Evolutionary conservation across 2,113 vertebrate genomes (phyloP).

Genomic region (Gymnarchus niloticus): DNA sequence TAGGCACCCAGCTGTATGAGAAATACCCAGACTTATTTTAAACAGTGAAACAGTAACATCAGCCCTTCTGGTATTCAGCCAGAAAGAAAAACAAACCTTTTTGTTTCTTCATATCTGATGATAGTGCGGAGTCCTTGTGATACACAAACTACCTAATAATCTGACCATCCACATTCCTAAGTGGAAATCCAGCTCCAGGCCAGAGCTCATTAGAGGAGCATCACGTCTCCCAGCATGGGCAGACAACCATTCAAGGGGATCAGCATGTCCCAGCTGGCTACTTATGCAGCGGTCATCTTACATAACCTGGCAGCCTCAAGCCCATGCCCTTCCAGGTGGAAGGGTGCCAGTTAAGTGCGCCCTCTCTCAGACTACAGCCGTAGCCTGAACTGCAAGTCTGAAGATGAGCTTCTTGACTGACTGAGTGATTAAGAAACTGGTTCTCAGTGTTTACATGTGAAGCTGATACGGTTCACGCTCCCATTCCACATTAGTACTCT

Average conservation of each 20-base stretch:
- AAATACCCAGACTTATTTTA: neutral
- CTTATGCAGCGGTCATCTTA: constrained; percentile 11
- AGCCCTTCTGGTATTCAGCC: neutral
- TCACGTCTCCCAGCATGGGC: neutral
- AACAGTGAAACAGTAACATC: neutral
- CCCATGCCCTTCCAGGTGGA: neutral
- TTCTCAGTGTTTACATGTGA: neutral
- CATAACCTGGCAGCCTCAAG: constrained; percentile 2
- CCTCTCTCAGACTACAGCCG: neutral
- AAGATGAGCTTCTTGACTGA: neutral
- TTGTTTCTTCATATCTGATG: neutral
- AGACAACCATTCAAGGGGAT: neutral
- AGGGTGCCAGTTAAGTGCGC: neutral
- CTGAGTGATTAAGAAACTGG: constrained; percentile 1
- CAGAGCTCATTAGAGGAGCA: constrained; percentile 5
- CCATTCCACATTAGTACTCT: neutral
- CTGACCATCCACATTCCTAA: neutral
- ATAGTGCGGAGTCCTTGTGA: neutral
- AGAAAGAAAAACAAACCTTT: neutral
- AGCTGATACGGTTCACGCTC: neutral
- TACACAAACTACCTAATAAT: constrained; percentile 4
- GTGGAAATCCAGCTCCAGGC: neutral
- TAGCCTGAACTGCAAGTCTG: neutral
- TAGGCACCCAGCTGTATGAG: too few relatives aligned
- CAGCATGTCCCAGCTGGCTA: neutral